Base-by-base conservation (phyloP, 2,888 invertebrate genomes). In the Caenorhabditis sp. region DNA sequence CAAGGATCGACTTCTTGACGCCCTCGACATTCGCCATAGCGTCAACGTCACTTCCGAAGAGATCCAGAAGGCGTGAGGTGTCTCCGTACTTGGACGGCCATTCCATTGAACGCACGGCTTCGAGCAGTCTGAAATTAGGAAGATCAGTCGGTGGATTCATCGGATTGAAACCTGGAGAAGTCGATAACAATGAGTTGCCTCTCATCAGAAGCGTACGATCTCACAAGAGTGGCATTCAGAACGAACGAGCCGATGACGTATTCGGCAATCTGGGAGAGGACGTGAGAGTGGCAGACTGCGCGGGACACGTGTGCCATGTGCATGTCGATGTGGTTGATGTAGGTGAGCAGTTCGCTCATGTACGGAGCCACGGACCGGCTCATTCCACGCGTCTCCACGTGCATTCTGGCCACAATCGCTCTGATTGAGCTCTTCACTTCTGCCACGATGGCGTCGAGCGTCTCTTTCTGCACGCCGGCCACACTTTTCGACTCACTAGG, bases 211-310 rank as follows among this genome's bases (percentile, higher is more conserved):
- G 35, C 79, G 26, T 96, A 89, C 0, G 95, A 95, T 11, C 95
- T 92, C 22, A 91, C 91, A 61, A 96, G 92, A 80, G 94, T 93
- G 2, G 94, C 93, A 90, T 96, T 95, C 35, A 95, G 92, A 2
- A 95, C 92, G 86, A 97, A 95, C 70, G 95, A 91, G 79, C 95
- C 92, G 30, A 97, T 91, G 83, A 98, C 96, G 41, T 95, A 94
- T 89, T 94, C 95, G 30, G 96, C 92, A 0, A 96, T 94, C 82
- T 94, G 75, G 11, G 84, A 81, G 26, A 87, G 56, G 8, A 74
- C 56, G 39, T 77, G 74, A 6, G 77, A 72, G 55, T 78, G 71
- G 30, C 76, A 76, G n/a, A 78, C 68, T 9, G 79, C 75, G 17
- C 77, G 59, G 6, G 81, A 78, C 37, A 82, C 63, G 43, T 83